Evolutionary conservation across 1,140 invertebrate genomes (phyloP), one percentile per base, ranked within the genome.

Genomic region (Drosophila orosa): DNA sequence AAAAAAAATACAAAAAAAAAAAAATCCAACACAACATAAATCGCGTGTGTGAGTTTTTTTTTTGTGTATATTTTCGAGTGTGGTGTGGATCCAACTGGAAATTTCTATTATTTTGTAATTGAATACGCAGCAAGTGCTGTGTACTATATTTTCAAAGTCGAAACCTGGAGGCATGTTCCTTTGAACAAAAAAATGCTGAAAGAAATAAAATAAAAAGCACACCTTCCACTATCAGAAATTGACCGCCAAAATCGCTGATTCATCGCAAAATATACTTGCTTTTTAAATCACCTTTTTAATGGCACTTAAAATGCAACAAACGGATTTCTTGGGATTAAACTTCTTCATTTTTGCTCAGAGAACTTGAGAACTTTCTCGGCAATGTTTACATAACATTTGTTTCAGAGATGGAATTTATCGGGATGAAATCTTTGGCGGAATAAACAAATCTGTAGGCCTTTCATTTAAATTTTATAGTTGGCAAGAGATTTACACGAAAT

Each of bases 101-200:
- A 86, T 86, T 86, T 86, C 83, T 87, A 73, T 74, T 87, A 86
- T 87, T 84, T 78, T 78, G 69, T 87, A 84, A 87, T 87, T 89
- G 80, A 87, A 89, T 74, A 62, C 76, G 50, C 60, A 65, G 48
- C 79, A 77, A 76, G 45, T 74, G 48, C 50, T 58, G 45, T 8
- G 33, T 9, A 29, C 33, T 48, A 24, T 48, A 48, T 63, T 60
- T 68, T 42, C 60, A 68, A 68, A 68, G 65, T 52, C 61, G 33
- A 66, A 52, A 66, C 25, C 47, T 31, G 19, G n/a, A 52, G 35
- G 29, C 35, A 44, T 8, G 24, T 52, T 65, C 45, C 60, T 29
- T 12, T 6, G 42, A 39, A 39, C 58, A 39, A n/a, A 39, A 39
- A 62, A 39, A n/a, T 27, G 44, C 42, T 24, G 33, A 33, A 33